Evolutionary conservation across 2,888 invertebrate species (phyloP).

Genomic region (Folsomia candida): DNA sequence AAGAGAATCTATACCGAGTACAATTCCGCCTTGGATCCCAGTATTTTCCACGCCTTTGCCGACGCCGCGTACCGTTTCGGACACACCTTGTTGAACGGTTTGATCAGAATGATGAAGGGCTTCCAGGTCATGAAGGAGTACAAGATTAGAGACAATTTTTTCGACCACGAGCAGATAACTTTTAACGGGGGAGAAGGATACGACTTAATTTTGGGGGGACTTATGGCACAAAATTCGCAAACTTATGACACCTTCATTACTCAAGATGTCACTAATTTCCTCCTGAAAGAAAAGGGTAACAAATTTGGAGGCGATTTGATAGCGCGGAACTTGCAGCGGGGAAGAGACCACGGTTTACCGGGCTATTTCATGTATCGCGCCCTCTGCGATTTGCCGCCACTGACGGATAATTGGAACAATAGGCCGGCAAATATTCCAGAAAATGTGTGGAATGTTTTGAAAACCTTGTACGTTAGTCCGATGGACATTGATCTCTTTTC

Average conservation of each 20-base stretch:
- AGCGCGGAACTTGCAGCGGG: conserved; percentile 43
- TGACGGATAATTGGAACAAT: conserved; percentile 33
- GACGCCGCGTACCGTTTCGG: conserved; percentile 48
- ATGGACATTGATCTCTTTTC: conserved; percentile 79
- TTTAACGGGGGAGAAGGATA: conserved; percentile 40
- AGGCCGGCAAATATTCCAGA: conserved; percentile 35
- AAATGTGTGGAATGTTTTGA: conserved; percentile 33
- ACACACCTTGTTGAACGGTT: conserved; percentile 43
- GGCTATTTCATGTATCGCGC: conserved; percentile 32
- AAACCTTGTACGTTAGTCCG: conserved; percentile 45
- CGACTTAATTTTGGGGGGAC: conserved; percentile 43
- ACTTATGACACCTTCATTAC: conserved; percentile 46
- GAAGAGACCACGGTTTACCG: conserved; percentile 42
- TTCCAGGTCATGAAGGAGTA: conserved; percentile 38
- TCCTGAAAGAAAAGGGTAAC: conserved; percentile 32
- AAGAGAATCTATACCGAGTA: conserved; percentile 29
- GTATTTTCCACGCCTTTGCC: conserved; percentile 45
- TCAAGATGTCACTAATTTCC: conserved; percentile 38
- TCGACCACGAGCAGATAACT: conserved; percentile 40
- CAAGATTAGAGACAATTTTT: conserved; percentile 44
- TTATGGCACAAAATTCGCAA: conserved; percentile 48
- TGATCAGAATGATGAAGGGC: conserved; percentile 43
- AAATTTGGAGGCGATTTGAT: conserved; percentile 45
- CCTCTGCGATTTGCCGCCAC: conserved; percentile 28
- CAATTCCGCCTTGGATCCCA: conserved; percentile 40